Evolutionary conservation across 2,888 invertebrate genomes (phyloP).

Genomic region (Chironomus tentans): DNA sequence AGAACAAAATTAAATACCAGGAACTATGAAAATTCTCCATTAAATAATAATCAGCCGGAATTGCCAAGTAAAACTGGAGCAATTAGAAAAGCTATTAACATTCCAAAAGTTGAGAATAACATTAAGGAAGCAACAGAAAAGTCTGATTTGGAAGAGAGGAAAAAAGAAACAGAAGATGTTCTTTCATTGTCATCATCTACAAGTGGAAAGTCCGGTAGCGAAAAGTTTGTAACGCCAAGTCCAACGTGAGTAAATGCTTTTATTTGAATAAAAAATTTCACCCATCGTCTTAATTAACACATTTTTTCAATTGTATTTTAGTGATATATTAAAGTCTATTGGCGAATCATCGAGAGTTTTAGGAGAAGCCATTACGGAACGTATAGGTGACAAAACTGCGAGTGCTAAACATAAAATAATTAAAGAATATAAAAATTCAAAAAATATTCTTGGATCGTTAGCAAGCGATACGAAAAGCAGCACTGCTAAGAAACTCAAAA

Average conservation of each 20-base stretch:
- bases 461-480: conserved; percentile 35
- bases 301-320: conserved; percentile 29
- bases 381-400: conserved; percentile 38
- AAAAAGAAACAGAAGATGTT: neutral
- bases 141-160: neutral
- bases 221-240: conserved; percentile 9
- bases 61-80: conserved; percentile 11
- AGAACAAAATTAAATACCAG: neutral
- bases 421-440: conserved; percentile 39
- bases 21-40: neutral
- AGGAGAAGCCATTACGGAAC: conserved; percentile 40
- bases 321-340: conserved; percentile 39
- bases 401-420: conserved; percentile 40
- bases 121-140: neutral
- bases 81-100: conserved; percentile 16
- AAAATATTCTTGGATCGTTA: conserved; percentile 35
- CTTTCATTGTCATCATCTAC: conserved; percentile 11
- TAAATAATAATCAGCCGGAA: conserved; percentile 1
- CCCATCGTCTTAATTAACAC: neutral
- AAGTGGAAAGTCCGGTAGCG: conserved; percentile 8
- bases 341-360: conserved; percentile 40
- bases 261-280: neutral
- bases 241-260: conserved; percentile 13
- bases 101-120: conserved; percentile 11
- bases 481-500: conserved; percentile 32